phyloP scores from a whole-genome alignment of 2,888 invertebrate species.

The Epirrhoe tristata region DNA sequence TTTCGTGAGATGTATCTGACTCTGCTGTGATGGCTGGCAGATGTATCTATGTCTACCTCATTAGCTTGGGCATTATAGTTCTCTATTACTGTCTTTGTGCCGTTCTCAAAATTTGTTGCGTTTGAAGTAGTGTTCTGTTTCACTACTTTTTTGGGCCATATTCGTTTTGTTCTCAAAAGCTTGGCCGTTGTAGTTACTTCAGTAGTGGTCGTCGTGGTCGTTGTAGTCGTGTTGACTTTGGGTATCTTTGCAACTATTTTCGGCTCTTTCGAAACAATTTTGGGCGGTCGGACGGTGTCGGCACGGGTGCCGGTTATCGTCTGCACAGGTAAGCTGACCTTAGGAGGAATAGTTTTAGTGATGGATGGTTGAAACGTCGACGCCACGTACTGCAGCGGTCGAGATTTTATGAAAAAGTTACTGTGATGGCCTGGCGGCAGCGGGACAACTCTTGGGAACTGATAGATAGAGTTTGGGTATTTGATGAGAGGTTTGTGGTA shows the following conservation, averaged over 20 bases:
- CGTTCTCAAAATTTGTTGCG: conserved; percentile 52
- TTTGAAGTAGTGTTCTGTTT: conserved; percentile 59
- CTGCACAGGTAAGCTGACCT: conserved; percentile 72
- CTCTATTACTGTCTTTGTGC: conserved; percentile 46
- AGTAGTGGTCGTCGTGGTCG: conserved; percentile 61
- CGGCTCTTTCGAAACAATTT: conserved; percentile 44
- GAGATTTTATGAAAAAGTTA: conserved; percentile 55
- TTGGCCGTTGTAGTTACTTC: conserved; percentile 65
- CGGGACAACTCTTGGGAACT: conserved; percentile 70
- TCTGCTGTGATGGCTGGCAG: conserved; percentile 57
- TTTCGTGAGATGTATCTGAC: conserved; percentile 59
- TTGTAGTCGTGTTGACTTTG: conserved; percentile 54
- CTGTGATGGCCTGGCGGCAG: conserved; percentile 55
- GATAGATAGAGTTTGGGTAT: conserved; percentile 67
- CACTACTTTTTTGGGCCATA: conserved; percentile 73
- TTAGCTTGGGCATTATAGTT: conserved; percentile 52
- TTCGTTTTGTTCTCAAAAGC: conserved; percentile 74
- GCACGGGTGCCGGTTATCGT: conserved; percentile 73
- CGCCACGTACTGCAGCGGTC: conserved; percentile 60
- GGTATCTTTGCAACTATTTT: conserved; percentile 9
- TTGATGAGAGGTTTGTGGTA: conserved; percentile 62
- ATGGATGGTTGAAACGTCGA: conserved; percentile 61
- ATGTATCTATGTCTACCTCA: conserved; percentile 57
- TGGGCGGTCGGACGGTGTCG: conserved; percentile 70
- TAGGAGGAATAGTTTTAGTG: conserved; percentile 56